Evolutionary conservation across 2,797 vertebrate species (phyloP).

Genomic region (Crenichthys baileyi): DNA sequence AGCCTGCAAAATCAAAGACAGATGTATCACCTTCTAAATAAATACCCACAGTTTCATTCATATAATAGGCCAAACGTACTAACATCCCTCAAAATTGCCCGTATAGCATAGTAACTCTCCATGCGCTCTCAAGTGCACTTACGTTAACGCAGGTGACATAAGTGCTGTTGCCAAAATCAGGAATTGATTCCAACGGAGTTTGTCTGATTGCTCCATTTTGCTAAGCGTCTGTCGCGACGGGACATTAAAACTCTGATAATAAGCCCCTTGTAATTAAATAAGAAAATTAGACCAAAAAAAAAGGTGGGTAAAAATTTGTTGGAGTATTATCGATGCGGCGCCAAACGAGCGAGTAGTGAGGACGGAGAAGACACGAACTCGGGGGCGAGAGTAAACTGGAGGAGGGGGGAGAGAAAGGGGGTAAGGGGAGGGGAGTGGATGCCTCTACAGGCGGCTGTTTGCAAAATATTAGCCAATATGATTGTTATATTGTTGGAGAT

Average conservation of each 20-base stretch:
- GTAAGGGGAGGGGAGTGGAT: constrained; percentile 77
- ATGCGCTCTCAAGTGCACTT: constrained; percentile 77
- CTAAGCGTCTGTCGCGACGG: constrained; percentile 77
- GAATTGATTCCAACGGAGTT: constrained; percentile 83
- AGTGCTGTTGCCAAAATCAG: constrained; percentile 84
- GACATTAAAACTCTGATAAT: constrained; percentile 84
- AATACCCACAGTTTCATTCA: constrained; percentile 23
- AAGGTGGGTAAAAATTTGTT: constrained; percentile 32
- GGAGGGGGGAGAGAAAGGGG: constrained; percentile 39
- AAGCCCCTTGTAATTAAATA: constrained; percentile 46
- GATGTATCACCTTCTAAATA: constrained; percentile 30
- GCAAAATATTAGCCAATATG: constrained; percentile 74
- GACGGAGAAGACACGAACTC: constrained; percentile 76
- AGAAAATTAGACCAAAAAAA: constrained; percentile 50
- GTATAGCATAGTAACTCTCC: constrained; percentile 37
- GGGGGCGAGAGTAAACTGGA: constrained; percentile 70
- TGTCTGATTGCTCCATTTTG: constrained; percentile 83
- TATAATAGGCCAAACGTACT: constrained; percentile 16
- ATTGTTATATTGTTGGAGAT: constrained; percentile 42
- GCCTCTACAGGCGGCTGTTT: constrained; percentile 79
- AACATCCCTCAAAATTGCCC: constrained; percentile 19
- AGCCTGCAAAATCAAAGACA: constrained; percentile 29
- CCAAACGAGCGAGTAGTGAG: constrained; percentile 76
- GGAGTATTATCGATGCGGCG: constrained; percentile 74
- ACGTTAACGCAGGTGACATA: constrained; percentile 87